Conservation (phyloP, 1,140 invertebrate species). For the fruit fly (Drosophila melanogaster) region DNA sequence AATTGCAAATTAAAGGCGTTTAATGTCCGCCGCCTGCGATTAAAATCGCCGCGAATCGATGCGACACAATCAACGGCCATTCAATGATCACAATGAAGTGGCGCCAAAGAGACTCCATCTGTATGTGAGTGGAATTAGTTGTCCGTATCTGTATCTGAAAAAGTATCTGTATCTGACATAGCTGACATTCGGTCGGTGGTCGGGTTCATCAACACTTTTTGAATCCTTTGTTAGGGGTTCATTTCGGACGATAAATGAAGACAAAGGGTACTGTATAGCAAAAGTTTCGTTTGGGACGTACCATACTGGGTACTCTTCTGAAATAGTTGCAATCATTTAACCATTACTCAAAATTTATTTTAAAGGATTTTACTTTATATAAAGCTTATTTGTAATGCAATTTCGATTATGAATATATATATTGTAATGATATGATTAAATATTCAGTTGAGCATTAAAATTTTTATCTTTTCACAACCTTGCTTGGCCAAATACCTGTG, state of each 20-base stretch:
- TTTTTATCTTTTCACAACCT: not conserved
- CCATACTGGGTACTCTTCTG: not conserved
- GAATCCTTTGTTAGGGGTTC: conserved; percentile 53
- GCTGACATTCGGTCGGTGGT: conserved; percentile 22
- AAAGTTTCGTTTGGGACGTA: not conserved
- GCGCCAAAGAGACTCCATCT: conserved; percentile 35
- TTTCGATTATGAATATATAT: no score
- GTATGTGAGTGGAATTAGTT: conserved; percentile 18
- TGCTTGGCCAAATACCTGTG: not conserved
- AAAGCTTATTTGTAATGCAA: not conserved
- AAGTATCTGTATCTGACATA: conserved; percentile 15
- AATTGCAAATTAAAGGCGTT: conserved; percentile 82
- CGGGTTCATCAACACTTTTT: conserved; percentile 76
- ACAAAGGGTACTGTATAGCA: conserved; percentile 21
- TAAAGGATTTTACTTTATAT: not conserved
- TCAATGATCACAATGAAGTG: conserved; percentile 75
- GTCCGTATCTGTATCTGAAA: conserved; percentile 18
- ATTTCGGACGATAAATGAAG: conserved; percentile 23
- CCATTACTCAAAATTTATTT: not conserved
- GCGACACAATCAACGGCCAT: conserved; percentile 72
- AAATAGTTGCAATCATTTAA: not conserved
- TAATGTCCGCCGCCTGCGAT: conserved; percentile 69
- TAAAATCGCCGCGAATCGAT: conserved; percentile 80
- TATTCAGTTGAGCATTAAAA: not conserved
- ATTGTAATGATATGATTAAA: conserved; percentile 1